Base-by-base conservation (phyloP, 2,888 invertebrate species). In the Priapulus caudatus region DNA sequence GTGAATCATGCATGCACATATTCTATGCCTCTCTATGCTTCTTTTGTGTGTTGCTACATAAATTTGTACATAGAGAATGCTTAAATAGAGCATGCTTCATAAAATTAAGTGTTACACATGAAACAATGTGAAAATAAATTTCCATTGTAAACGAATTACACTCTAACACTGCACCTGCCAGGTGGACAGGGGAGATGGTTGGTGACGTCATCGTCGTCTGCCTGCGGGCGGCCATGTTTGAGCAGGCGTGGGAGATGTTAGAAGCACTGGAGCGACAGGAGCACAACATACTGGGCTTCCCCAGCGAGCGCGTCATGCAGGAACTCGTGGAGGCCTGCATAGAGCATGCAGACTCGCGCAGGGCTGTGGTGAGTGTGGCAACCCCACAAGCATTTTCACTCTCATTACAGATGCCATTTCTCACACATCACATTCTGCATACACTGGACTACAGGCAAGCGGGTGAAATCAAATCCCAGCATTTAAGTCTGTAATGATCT, bases 101-200 rank as follows among this genome's bases (percentile, higher is more conserved):
- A n/a, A n/a, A n/a, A n/a, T n/a, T n/a, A n/a, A n/a, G n/a, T n/a
- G n/a, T n/a, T n/a, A n/a, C n/a, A n/a, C n/a, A n/a, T n/a, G n/a
- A n/a, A n/a, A n/a, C n/a, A n/a, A n/a, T n/a, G n/a, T n/a, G n/a
- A n/a, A n/a, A n/a, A n/a, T n/a, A n/a, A n/a, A n/a, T n/a, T n/a
- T n/a, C n/a, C n/a, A n/a, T n/a, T n/a, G n/a, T n/a, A n/a, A n/a
- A n/a, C n/a, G n/a, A n/a, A n/a, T n/a, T n/a, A n/a, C n/a, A n/a
- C n/a, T n/a, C n/a, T n/a, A n/a, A n/a, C n/a, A n/a, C n/a, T n/a
- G n/a, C n/a, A n/a, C n/a, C n/a, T n/a, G n/a, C 10, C 33, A 33
- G 33, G 33, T 33, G 33, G 33, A 33, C 33, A 33, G 33, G 33
- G n/a, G 33, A 33, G n/a, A 33, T 33, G 33, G 33, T 33, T 33